phyloP scores from a whole-genome alignment of 2,888 invertebrate species.

The Rosalia funebris region DNA sequence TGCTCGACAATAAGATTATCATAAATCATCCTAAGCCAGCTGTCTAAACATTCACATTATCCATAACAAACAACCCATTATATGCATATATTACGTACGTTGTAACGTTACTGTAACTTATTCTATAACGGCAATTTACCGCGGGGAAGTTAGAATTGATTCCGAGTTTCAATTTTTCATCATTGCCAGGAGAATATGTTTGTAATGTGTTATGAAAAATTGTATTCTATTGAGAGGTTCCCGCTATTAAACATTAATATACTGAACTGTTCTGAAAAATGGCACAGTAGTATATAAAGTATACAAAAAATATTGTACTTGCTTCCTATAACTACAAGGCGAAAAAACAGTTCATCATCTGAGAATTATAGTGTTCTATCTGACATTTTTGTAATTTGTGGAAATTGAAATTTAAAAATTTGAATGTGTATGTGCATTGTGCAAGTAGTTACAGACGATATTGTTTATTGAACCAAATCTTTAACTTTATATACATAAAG shows the following conservation, averaged over 20 bases:
- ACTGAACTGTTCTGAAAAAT: too few relatives aligned
- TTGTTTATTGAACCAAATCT: too few relatives aligned
- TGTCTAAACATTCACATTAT: conserved; percentile 53
- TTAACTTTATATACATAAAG: too few relatives aligned
- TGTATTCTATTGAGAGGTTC: not conserved
- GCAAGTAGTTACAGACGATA: too few relatives aligned
- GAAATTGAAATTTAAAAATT: too few relatives aligned
- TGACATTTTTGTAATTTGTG: too few relatives aligned
- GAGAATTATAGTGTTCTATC: too few relatives aligned
- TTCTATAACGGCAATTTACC: conserved; percentile 7
- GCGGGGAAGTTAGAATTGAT: not conserved
- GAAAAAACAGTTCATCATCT: too few relatives aligned
- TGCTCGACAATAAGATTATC: conserved; percentile 53
- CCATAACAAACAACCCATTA: conserved; percentile 29
- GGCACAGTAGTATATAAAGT: too few relatives aligned
- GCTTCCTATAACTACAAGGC: too few relatives aligned
- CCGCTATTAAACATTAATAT: not conserved
- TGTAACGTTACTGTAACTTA: conserved; percentile 12
- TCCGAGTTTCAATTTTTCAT: conserved; percentile 1
- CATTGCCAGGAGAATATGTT: not conserved
- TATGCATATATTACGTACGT: conserved; percentile 17
- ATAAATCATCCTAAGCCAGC: conserved; percentile 54
- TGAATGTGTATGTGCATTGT: too few relatives aligned
- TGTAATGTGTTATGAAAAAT: not conserved
- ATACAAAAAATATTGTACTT: too few relatives aligned